Percentiles rank a stretch among this genome's conserved stretches.
phyloP scores from a whole-genome alignment of 2,113 vertebrate species.

The Nothocercus julius region DNA sequence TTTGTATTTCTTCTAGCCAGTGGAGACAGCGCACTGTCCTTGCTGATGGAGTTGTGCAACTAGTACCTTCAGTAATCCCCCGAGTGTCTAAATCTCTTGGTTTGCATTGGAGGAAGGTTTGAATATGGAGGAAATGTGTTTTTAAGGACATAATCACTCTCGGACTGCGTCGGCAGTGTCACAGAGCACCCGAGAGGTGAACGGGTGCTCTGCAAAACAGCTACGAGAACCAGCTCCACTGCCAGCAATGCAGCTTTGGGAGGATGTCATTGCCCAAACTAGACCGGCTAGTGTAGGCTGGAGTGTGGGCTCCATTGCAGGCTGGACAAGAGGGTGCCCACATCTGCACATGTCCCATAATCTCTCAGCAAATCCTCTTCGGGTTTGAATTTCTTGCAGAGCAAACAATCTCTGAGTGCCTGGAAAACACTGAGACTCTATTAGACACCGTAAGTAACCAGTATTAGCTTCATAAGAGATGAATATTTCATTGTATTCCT shows the following conservation, averaged over 20 bases:
- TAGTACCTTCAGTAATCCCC: background rate
- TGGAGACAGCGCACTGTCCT: background rate
- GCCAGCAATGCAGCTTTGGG: background rate
- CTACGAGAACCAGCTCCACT: background rate
- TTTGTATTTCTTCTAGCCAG: background rate
- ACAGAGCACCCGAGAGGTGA: background rate
- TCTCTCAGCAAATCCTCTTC: background rate
- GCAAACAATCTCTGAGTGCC: background rate
- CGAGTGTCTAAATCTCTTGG: background rate
- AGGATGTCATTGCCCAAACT: accelerated
- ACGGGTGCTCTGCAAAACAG: background rate
- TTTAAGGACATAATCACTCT: background rate
- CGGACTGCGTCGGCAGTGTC: background rate
- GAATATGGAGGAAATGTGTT: background rate
- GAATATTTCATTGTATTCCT: background rate
- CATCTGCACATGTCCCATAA: background rate
- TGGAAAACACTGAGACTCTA: background rate
- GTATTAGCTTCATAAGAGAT: background rate
- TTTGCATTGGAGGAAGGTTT: background rate
- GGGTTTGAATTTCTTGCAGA: background rate
- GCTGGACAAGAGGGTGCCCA: background rate
- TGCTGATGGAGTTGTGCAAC: background rate
- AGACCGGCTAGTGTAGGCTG: accelerated
- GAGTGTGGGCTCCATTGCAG: background rate
- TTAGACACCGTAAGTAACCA: background rate